Evolutionary conservation across 2,888 invertebrate species (phyloP), one percentile per base, ranked within the genome.

Genomic region (Papilio protenor): DNA sequence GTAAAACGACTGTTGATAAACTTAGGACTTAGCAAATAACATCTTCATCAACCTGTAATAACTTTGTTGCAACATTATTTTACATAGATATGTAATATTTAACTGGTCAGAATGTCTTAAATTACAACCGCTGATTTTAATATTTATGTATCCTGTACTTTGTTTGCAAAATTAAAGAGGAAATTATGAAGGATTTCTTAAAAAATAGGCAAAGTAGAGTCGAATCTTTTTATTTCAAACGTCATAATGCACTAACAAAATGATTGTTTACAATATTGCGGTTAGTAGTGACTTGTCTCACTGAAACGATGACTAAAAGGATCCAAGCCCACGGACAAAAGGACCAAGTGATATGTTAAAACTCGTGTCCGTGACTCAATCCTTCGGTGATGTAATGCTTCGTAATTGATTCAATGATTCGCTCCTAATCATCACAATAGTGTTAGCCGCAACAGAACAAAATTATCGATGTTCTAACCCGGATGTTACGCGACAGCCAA

Each of bases 341-440:
- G 92, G 92, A 92, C 87, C 87, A 85, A 85, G 85, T 85, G 40
- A 8, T 80, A 66, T 81, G 87, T 85, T 59, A 27, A 88, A 87
- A 87, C 88, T 91, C 88, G 89, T 89, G 91, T 85, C 92, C 91
- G 84, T 94, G 94, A 94, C 89, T 94, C 93, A 94, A 91, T 90
- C 90, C 89, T 90, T 91, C 89, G 90, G 88, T 94, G 93, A 94
- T 93, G 94, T 89, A 94, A 94, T 90, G 86, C 88, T 82, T 89
- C 87, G 88, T 90, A 91, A 91, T 90, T 90, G 87, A 91, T 90
- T 86, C 87, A 88, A 88, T 92, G 93, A 92, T 90, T 92, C 90
- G 89, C 82, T 81, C 82, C 81, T 84, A 83, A 82, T 81, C 76
- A 78, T 80, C 77, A 79, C 76, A 81, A 81, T 90, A 92, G 92